Evolutionary conservation across 2,797 vertebrate genomes (phyloP), one percentile per base, ranked within the genome.

Genomic region (Carduelis carduelis): DNA sequence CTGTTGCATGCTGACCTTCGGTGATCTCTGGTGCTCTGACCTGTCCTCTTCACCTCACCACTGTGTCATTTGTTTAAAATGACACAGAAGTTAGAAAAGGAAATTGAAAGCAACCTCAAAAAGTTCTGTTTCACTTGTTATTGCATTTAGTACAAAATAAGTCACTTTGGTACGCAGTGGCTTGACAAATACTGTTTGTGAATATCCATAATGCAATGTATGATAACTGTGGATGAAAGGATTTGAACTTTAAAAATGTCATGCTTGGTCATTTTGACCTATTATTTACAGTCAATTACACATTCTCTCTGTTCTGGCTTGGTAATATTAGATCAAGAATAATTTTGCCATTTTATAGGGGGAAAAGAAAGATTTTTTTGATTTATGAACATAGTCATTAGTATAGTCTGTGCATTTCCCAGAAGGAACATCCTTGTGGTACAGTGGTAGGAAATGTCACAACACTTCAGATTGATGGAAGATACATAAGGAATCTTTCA

Each of bases 221-320:
- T 63, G 72, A 76, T 94, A 87, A 90, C 59, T 74, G 82, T n/a
- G 35, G 66, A 84, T 93, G 80, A 94, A 56, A 80, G 59, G 64
- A 74, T 94, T 91, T 94, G 80, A 95, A 96, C 91, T 96, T 96
- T 94, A 56, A 96, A 96, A 95, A 93, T 94, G 84, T 70, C 89
- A 80, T 91, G 59, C 74, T 91, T 84, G 77, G 87, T 91, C 85
- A 82, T 94, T 95, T 89, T 91, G 83, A 87, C 87, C 80, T 94
- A 82, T 92, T 95, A 90, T 93, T 96, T 96, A 91, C 94, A 88
- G 70, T 35, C 83, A 93, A 82, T 94, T 94, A 64, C 60, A 70
- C 70, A 76, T 94, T 79, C 74, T 72, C 11, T 93, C 69, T 82
- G 32, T 66, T 80, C 28, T 77, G 47, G 32, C n/a, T 75, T 77